Percentiles rank a stretch among this genome's conserved stretches.
Evolutionary conservation across 2,797 vertebrate genomes (phyloP).

Genomic region (Megalops cyprinoides): DNA sequence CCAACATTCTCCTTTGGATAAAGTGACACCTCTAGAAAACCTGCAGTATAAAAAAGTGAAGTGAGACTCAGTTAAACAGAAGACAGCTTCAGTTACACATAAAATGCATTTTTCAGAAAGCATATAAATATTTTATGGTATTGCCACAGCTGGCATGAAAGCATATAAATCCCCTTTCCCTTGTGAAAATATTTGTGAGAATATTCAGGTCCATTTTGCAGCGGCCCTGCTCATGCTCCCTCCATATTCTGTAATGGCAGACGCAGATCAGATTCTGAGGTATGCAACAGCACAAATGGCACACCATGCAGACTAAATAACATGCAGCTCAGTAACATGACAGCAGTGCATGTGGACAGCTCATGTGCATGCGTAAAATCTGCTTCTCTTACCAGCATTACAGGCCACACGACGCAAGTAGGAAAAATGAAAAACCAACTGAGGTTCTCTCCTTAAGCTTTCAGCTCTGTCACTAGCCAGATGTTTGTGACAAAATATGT

Average conservation of each 20-base stretch:
- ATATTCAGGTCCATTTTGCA: conserved; percentile 42
- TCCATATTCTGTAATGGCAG: conserved; percentile 36
- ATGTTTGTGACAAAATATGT: conserved; percentile 50
- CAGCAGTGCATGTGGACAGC: conserved; percentile 23
- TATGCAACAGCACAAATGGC: conserved; percentile 21
- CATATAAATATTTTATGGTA: conserved; percentile 64
- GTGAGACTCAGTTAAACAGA: conserved; percentile 42
- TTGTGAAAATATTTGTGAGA: conserved; percentile 57
- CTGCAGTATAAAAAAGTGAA: background rate
- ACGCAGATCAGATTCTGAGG: conserved; percentile 22
- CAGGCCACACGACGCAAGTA: background rate
- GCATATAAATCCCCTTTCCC: conserved; percentile 58
- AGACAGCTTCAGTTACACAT: conserved; percentile 55
- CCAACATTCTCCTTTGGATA: conserved; percentile 39
- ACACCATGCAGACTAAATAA: conserved; percentile 32
- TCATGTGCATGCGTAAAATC: conserved; percentile 40
- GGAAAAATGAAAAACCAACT: background rate
- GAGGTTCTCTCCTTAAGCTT: conserved; percentile 38
- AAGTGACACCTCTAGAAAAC: conserved; percentile 19
- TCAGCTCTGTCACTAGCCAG: conserved; percentile 47
- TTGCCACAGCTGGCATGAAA: conserved; percentile 59
- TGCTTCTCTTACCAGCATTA: conserved; percentile 25
- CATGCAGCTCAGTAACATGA: conserved; percentile 31
- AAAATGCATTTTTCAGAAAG: conserved; percentile 60
- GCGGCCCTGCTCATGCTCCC: background rate